A percentile compares a stretch with the other conserved stretches of the same genome.
Evolutionary conservation across 2,113 vertebrate genomes (phyloP).

Genomic region (Probosciger aterrimus): DNA sequence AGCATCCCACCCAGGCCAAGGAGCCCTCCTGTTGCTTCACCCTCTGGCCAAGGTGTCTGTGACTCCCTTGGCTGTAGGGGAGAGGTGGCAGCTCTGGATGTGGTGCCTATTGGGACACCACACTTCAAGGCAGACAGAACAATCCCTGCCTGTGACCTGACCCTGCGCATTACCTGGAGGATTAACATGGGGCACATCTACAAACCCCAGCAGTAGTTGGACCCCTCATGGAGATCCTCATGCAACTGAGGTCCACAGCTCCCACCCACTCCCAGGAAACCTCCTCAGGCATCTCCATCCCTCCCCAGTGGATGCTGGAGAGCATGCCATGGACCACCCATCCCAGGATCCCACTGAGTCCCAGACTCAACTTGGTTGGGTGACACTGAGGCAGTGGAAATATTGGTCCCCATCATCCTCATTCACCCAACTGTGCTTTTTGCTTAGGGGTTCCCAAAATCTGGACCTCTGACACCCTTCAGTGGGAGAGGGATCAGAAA

Average conservation of each 20-base stretch:
- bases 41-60: background rate
- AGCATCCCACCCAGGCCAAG: background rate
- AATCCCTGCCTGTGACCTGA: background rate
- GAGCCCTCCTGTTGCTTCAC: background rate
- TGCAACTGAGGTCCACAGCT: background rate
- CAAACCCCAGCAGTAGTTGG: background rate
- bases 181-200: background rate
- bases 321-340: background rate
- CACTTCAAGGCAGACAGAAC: background rate
- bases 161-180: rapidly evolving
- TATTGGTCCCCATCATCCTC: background rate
- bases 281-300: background rate
- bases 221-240: background rate
- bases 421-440: background rate
- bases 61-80: background rate
- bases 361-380: background rate
- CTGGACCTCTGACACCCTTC: background rate
- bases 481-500: background rate
- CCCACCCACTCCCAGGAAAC: background rate
- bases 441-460: background rate
- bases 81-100: background rate
- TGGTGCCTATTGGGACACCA: rapidly evolving
- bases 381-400: background rate
- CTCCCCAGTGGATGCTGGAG: background rate
- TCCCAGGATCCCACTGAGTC: background rate